A percentile compares a stretch with the other conserved stretches of the same genome.
Evolutionary conservation across 2,888 invertebrate species (phyloP).

Genomic region (Amiota minor): DNA sequence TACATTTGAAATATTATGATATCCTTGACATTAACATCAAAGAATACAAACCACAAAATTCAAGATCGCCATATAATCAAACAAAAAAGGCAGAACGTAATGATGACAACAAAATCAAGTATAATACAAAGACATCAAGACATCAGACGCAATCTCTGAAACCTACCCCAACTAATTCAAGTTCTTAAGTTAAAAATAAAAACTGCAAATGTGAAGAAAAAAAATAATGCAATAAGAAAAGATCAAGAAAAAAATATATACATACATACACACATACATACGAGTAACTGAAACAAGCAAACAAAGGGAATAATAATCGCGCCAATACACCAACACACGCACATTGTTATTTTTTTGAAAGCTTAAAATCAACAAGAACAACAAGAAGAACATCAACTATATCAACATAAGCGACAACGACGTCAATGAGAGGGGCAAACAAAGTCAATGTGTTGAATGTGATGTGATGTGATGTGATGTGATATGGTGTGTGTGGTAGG

Average conservation of each 20-base stretch:
- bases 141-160: not conserved
- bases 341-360: no score
- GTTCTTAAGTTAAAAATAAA: slow-evolving; percentile 20
- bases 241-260: not conserved
- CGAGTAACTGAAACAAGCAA: not conserved
- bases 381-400: not conserved
- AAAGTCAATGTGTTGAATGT: not conserved
- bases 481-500: not conserved
- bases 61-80: no score
- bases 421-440: not conserved
- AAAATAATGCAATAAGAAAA: not conserved
- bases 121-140: no score
- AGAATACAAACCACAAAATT: no score
- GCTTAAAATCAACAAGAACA: not conserved
- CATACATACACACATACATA: not conserved
- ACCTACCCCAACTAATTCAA: slow-evolving; percentile 27
- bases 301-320: no score
- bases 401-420: not conserved
- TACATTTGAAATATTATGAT: no score
- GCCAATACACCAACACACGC: no score
- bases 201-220: not conserved
- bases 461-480: not conserved
- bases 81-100: no score
- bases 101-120: no score
- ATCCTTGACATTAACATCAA: no score